These are phyloP conservation scores for Dendrolimus pini DNA, from an alignment of 2,888 invertebrate genomes.

Conservation along the genomic window DNA sequence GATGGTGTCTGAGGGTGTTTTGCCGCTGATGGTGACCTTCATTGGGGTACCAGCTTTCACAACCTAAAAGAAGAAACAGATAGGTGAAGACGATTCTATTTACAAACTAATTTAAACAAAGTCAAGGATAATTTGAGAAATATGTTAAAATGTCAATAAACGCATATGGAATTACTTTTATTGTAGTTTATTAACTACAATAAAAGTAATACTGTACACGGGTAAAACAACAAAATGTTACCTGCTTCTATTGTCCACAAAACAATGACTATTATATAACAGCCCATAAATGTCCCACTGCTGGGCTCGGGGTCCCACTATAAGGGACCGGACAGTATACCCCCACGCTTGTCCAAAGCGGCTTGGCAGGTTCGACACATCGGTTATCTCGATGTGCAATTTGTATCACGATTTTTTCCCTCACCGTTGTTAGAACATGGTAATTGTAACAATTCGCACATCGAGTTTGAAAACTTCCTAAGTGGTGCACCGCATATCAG, in stretches of 20 bases:
- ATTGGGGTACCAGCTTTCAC: constrained; percentile 60
- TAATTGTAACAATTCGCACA: too few species aligned
- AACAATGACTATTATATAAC: neutral
- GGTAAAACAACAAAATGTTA: neutral
- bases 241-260: neutral
- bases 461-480: too few species aligned
- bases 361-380: too few species aligned
- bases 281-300: too few species aligned
- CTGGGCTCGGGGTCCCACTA: too few species aligned
- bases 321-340: too few species aligned
- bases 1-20: constrained; percentile 64
- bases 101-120: neutral
- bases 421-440: too few species aligned
- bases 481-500: too few species aligned
- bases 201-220: neutral
- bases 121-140: constrained; percentile 10
- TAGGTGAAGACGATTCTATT: neutral
- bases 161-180: neutral
- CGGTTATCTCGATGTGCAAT: too few species aligned
- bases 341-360: too few species aligned
- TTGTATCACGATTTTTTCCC: too few species aligned
- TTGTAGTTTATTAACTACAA: neutral
- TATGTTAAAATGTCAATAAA: constrained; percentile 14
- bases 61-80: constrained; percentile 21
- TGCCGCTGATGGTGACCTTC: constrained; percentile 72